Base-by-base conservation (phyloP, 1,140 invertebrate genomes). In the Steinernema khuongi region DNA sequence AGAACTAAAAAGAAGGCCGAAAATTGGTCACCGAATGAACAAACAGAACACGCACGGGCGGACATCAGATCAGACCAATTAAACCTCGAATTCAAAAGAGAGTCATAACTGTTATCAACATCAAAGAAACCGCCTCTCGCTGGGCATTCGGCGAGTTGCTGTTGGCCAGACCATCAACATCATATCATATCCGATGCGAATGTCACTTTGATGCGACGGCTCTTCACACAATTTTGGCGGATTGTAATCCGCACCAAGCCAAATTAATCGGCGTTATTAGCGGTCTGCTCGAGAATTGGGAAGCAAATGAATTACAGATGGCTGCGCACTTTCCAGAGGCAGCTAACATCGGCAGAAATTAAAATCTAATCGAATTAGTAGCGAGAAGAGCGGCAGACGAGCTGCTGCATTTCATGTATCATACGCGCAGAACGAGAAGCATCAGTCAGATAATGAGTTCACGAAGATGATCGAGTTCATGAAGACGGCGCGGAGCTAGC, bases 211-310 rank as follows among this genome's bases (percentile, higher is more conserved):
- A 60, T 26, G 50, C 50, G 50, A 60, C 50, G 50, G 2, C 50
- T 60, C 22, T 22, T 60, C 50, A 60, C 50, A 60, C 50, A 14
- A 60, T 60, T 60, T 22, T 4, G 50, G 14, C 50, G 19, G n/a
- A n/a, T n/a, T n/a, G n/a, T n/a, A n/a, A n/a, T n/a, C 50, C 50
- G 19, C 50, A 60, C 7, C 36, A 22, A 26, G 7, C 50, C 7
- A 60, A 60, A 60, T 60, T 60, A 60, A 60, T 60, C 50, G 50
- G 26, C 22, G 50, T 60, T 60, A 60, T 60, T 60, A 60, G 50
- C 50, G 11, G n/a, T n/a, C n/a, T n/a, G n/a, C 22, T 60, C 4
- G 7, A 22, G 19, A 26, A 22, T n/a, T 60, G 50, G 50, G 26
- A 11, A 60, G 50, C 4, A 60, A 60, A 26, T 41, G 36, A 41